Percentiles rank a stretch among this genome's conserved stretches.
These are phyloP conservation scores for Leistus spinibarbis DNA, from an alignment of 2,888 invertebrate species.

Conservation along the genomic window DNA sequence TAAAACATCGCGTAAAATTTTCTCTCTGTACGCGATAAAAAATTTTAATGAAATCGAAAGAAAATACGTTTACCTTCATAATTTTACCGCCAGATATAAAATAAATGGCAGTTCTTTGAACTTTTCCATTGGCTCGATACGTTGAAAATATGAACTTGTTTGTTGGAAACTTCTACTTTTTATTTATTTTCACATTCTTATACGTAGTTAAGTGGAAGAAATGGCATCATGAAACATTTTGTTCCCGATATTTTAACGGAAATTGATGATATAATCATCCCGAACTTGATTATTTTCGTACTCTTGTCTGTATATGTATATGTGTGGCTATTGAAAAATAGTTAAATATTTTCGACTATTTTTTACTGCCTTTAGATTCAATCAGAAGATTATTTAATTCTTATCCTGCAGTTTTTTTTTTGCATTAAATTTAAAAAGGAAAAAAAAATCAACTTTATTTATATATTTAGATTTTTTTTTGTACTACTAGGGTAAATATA, in stretches of 20 bases:
- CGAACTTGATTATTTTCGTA: no score
- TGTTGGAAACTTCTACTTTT: not conserved
- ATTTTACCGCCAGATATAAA: constrained; percentile 33
- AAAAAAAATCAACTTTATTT: no score
- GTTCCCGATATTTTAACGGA: not conserved
- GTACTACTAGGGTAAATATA: no score
- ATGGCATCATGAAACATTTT: not conserved
- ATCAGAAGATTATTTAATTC: no score
- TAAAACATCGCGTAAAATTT: constrained; percentile 30
- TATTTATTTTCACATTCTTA: not conserved
- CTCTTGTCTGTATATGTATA: no score
- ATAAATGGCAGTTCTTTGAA: constrained; percentile 18
- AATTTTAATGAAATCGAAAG: constrained; percentile 32
- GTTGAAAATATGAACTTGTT: not conserved
- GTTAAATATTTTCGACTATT: no score
- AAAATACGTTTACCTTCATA: constrained; percentile 21
- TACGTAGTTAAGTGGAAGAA: not conserved
- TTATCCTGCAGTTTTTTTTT: no score
- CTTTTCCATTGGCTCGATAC: constrained; percentile 11
- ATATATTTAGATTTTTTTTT: no score
- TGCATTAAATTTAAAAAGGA: no score
- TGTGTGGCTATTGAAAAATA: no score
- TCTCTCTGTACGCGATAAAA: constrained; percentile 20
- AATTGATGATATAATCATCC: not conserved
- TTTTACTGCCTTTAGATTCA: no score